Evolutionary conservation across 53 echinoderm and acorn worm species (phyloP).

Genomic region (Crossaster papposus): DNA sequence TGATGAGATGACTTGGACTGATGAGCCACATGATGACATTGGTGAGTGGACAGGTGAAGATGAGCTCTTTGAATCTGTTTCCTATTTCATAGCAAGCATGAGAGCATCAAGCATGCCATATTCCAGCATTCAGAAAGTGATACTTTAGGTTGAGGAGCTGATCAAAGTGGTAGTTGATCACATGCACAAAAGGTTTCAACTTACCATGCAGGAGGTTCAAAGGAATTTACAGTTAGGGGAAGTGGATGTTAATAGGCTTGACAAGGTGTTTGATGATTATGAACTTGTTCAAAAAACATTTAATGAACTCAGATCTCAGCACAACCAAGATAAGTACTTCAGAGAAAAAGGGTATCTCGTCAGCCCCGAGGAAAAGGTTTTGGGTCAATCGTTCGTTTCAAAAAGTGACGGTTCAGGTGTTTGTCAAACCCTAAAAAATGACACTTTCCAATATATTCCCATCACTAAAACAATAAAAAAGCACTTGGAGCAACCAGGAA

Average conservation of each 20-base stretch:
- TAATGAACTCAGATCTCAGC: conserved; percentile 37
- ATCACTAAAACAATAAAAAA: conserved; percentile 42
- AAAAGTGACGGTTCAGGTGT: conserved; percentile 49
- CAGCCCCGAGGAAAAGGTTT: conserved; percentile 43
- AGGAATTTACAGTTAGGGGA: conserved; percentile 9
- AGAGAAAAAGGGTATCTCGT: conserved; percentile 58
- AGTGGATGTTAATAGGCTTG: conserved; percentile 12
- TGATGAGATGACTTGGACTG: conserved; percentile 1
- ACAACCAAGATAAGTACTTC: conserved; percentile 63
- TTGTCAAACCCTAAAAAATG: conserved; percentile 43
- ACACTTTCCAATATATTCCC: conserved; percentile 59
- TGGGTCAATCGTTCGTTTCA: conserved; percentile 50
- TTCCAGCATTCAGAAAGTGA: conserved; percentile 45
- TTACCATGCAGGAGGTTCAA: conserved; percentile 14
- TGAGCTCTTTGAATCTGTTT: conserved; percentile 41
- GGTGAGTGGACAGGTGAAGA: conserved; percentile 21
- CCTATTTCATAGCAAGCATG: conserved; percentile 49
- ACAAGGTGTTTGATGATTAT: conserved; percentile 26
- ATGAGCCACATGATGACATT: conserved; percentile 39
- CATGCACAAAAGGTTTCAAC: conserved; percentile 10
- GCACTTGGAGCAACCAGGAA: conserved; percentile 61
- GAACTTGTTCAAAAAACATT: conserved; percentile 38
- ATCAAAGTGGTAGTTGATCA: background rate
- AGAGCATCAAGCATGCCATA: conserved; percentile 47
- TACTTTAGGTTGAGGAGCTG: conserved; percentile 34